Percentiles rank a stretch among this genome's conserved stretches.
Conservation (phyloP, 2,888 invertebrate genomes). For the Trachelus troglodyta region DNA sequence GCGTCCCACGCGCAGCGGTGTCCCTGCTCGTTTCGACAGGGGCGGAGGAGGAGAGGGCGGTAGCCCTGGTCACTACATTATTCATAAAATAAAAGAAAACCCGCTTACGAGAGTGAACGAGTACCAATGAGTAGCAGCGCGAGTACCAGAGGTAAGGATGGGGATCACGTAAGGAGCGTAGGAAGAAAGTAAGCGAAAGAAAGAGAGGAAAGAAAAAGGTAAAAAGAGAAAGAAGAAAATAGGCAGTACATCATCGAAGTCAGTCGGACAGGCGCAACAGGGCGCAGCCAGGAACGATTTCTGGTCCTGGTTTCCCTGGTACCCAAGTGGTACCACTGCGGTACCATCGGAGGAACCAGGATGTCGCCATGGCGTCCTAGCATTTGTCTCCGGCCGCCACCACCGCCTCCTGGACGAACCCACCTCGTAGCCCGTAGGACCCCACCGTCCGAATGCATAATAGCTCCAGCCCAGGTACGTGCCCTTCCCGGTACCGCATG, state of each 20-base stretch:
- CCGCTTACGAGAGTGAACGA: not conserved
- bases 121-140: not conserved
- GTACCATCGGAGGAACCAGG: not conserved
- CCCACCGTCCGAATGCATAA: not conserved
- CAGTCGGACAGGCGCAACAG: not conserved
- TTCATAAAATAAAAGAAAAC: slow-evolving; percentile 47
- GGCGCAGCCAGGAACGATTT: not conserved
- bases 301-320: not conserved
- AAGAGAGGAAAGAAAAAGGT: not conserved
- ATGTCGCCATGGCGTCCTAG: not conserved
- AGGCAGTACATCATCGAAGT: slow-evolving; percentile 22
- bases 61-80: slow-evolving; percentile 40
- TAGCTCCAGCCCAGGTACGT: not conserved
- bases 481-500: not conserved
- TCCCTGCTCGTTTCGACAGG: slow-evolving; percentile 35
- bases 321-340: not conserved
- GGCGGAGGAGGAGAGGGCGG: slow-evolving; percentile 13
- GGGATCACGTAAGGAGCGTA: slow-evolving; percentile 25
- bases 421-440: not conserved
- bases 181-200: slow-evolving; percentile 10
- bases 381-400: not conserved
- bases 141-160: slow-evolving; percentile 14
- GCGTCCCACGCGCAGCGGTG: slow-evolving; percentile 54
- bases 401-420: not conserved
- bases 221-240: slow-evolving; percentile 25